Conservation (phyloP, 2,113 vertebrate genomes). For the Lepisosteus oculatus region DNA sequence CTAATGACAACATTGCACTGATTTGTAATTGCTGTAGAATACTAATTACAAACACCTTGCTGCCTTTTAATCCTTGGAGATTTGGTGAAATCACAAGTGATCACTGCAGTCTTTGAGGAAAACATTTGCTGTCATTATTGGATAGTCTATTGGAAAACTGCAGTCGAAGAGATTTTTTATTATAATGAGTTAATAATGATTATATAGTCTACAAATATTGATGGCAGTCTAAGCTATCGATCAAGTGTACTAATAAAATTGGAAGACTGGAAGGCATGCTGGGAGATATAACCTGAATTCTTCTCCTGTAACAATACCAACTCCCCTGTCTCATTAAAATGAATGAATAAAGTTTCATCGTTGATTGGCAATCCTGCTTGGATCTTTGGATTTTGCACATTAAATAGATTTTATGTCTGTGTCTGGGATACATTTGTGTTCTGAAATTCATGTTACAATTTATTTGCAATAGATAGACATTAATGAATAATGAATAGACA, state of each 20-base stretch:
- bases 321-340: constrained; percentile 51
- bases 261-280: constrained; percentile 12
- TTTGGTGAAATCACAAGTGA: constrained; percentile 31
- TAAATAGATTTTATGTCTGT: constrained; percentile 45
- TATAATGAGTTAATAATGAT: constrained; percentile 47
- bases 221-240: constrained; percentile 51
- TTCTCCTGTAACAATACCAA: constrained; percentile 26
- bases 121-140: constrained; percentile 27
- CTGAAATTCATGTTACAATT: constrained; percentile 51
- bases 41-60: constrained; percentile 34
- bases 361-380: constrained; percentile 41
- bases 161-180: constrained; percentile 35
- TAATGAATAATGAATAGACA: constrained; percentile 47
- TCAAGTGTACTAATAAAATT: constrained; percentile 51
- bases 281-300: constrained; percentile 28
- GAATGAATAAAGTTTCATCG: constrained; percentile 43
- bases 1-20: too few species aligned
- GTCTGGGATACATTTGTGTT: constrained; percentile 46
- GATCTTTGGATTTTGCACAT: constrained; percentile 29
- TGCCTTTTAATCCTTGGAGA: constrained; percentile 29
- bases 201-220: constrained; percentile 50
- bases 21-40: too few species aligned
- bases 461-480: constrained; percentile 59
- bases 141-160: constrained; percentile 49
- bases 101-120: constrained; percentile 36